A percentile compares a stretch with the other conserved stretches of the same genome.
Evolutionary conservation across 2,113 vertebrate species (phyloP).

Genomic region (Psilopsiagon aymara): DNA sequence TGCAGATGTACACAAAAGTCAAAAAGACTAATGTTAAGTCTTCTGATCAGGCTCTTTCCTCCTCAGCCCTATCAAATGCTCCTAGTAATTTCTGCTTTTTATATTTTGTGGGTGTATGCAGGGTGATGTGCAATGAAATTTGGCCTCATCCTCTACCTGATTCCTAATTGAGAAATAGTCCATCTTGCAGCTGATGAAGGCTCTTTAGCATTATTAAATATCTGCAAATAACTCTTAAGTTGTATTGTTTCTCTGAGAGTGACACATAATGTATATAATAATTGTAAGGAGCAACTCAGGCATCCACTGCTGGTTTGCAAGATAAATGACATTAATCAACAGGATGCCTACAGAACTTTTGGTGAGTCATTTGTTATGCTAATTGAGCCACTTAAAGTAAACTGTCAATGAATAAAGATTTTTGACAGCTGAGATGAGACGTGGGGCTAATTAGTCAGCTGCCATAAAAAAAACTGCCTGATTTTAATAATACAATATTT

Average conservation of each 20-base stretch:
- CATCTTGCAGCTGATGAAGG: background rate
- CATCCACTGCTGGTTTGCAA: conserved; percentile 77
- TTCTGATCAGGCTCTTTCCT: background rate
- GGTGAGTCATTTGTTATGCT: conserved; percentile 84
- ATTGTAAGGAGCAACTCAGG: conserved; percentile 77
- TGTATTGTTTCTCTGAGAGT: conserved; percentile 5
- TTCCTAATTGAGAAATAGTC: background rate
- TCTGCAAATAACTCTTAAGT: conserved; percentile 41
- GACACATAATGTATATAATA: conserved; percentile 73
- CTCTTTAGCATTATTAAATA: conserved; percentile 31
- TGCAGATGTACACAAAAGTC: background rate
- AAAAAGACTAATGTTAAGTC: background rate
- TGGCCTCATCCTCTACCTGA: background rate
- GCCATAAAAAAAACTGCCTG: conserved; percentile 51
- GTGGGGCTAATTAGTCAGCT: conserved; percentile 73
- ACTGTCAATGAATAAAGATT: conserved; percentile 74
- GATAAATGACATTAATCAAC: conserved; percentile 87
- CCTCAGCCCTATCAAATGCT: background rate
- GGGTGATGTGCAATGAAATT: background rate
- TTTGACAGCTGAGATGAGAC: conserved; percentile 75
- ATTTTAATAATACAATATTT: conserved; percentile 76
- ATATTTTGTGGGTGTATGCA: rapidly evolving
- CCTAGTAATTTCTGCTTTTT: background rate
- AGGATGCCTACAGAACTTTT: conserved; percentile 85
- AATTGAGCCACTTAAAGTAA: conserved; percentile 84